Evolutionary conservation across 2,113 vertebrate species (phyloP).

Genomic region (Dasyornis broadbenti): DNA sequence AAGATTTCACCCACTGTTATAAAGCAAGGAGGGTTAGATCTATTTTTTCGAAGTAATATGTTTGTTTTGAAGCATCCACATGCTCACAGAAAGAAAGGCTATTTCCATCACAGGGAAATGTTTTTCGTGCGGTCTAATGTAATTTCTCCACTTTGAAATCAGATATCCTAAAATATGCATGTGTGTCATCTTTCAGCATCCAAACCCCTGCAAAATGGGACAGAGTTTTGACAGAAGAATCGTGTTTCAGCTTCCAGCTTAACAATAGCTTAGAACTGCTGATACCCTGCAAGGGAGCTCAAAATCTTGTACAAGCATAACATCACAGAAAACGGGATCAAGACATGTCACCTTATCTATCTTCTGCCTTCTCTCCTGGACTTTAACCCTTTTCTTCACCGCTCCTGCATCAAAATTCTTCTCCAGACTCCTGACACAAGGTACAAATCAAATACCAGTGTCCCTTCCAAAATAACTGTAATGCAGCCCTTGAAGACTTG

Average conservation of each 20-base stretch:
- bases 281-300: neutral
- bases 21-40: neutral
- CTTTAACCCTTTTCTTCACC: neutral
- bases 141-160: neutral
- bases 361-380: neutral
- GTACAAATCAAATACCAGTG: neutral
- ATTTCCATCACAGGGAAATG: neutral
- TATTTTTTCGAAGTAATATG: neutral
- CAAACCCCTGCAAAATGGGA: neutral
- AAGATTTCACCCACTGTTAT: neutral
- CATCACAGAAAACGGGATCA: neutral
- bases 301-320: neutral
- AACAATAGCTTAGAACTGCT: neutral
- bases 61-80: neutral
- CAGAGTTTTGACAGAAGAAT: neutral
- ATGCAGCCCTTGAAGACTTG: neutral
- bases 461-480: neutral
- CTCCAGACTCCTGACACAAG: neutral
- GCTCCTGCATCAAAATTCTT: neutral
- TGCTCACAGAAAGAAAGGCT: neutral
- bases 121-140: neutral
- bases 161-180: neutral
- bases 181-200: constrained; percentile 14
- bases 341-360: neutral
- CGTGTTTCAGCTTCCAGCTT: neutral